Base-by-base conservation (phyloP, 2,113 vertebrate genomes). In the Antechinus stuartii region DNA sequence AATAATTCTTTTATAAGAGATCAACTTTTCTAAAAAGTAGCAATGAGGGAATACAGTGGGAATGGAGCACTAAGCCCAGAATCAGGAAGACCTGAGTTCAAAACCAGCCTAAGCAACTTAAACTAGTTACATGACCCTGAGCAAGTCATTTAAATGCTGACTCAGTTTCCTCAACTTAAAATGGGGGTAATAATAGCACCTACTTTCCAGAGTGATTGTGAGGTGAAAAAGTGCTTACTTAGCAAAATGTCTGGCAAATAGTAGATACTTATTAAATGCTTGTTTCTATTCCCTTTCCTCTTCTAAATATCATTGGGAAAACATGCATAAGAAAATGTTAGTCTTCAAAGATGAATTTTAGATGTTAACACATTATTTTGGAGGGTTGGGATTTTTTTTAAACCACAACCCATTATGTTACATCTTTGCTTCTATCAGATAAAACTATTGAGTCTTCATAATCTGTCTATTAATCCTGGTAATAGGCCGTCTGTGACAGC, bases 321-420 rank as follows among this genome's bases (percentile, higher is more conserved):
- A 84, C 16, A 42, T 42, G 35, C 14, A 23, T 84, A 16, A 42
- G n/a, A 42, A 84, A 84, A 84, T 84, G 0, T n/a, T 84, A 84
- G n/a, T 84, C 42, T 84, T 84, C 61, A 84, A 42, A 84, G 68
- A 84, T 42, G 68, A 84, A 42, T 84, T 8, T 84, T 84, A 84
- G 16, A 84, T 42, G 35, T 84, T 84, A 84, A 42, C 16, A 76
- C 35, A 42, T 84, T 22, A 84, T 84, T 23, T 2, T 1, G 42
- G n/a, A 84, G 19, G n/a, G 16, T 42, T 84, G 35, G 68, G 68
- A 84, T 84, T n/a, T 76, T 76, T 76, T 76, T 84, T 22, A 96
- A 95, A 93, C 95, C 95, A 94, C 96, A 95, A 91, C 91, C 90
- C 92, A 30, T 89, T 61, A 95, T 94, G 91, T 91, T 94, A 92